Evolutionary conservation across 1,140 invertebrate species (phyloP).

Genomic region (Leptinotarsa undecemlineata): DNA sequence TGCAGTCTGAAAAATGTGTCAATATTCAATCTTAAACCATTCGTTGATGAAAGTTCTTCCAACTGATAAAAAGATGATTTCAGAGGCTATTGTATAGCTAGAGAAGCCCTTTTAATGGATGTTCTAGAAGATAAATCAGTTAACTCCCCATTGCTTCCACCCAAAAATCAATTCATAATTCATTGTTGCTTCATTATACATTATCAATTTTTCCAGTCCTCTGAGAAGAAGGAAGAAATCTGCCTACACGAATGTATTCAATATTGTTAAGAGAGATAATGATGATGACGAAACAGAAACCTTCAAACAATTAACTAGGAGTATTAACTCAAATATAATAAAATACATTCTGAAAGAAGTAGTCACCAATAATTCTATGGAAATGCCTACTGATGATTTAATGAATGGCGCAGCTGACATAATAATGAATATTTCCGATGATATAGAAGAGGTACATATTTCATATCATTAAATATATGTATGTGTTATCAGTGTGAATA

Average conservation of each 20-base stretch:
- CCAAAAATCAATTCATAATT: neutral
- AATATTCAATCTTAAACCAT: too few species aligned
- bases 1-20: too few species aligned
- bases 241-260: conserved; percentile 17
- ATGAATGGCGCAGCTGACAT: conserved; percentile 40
- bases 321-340: conserved; percentile 30
- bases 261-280: conserved; percentile 23
- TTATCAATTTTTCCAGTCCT: conserved; percentile 57
- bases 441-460: conserved; percentile 32
- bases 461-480: neutral
- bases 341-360: conserved; percentile 31
- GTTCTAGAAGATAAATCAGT: neutral
- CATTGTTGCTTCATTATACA: neutral
- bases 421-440: conserved; percentile 40
- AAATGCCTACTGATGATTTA: conserved; percentile 31
- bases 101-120: too few species aligned
- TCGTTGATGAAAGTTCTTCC: too few species aligned
- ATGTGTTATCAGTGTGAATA: too few species aligned
- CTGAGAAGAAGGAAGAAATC: conserved; percentile 39
- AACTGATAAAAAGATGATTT: too few species aligned
- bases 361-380: conserved; percentile 31
- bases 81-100: too few species aligned
- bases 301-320: conserved; percentile 20
- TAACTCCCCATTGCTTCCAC: neutral
- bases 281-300: neutral